These are phyloP conservation scores for Catocala sponsa DNA, from an alignment of 2,888 invertebrate genomes.

Conservation along the genomic window DNA sequence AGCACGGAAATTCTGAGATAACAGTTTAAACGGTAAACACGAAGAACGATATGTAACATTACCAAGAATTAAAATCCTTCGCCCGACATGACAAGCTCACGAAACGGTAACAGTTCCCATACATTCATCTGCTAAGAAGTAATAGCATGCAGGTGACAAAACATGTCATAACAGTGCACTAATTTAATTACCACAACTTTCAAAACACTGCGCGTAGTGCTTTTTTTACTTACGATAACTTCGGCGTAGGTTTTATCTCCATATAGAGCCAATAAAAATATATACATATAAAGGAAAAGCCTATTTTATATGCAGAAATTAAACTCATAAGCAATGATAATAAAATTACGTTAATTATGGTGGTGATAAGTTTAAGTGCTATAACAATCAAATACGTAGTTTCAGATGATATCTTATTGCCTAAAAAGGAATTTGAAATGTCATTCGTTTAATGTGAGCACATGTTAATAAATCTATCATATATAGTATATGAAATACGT, in stretches of 20 bases:
- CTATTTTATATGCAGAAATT: not conserved
- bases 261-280: not conserved
- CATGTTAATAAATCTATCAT: too few species aligned
- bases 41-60: conserved; percentile 31
- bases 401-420: not conserved
- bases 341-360: too few species aligned
- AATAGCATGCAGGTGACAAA: conserved; percentile 29
- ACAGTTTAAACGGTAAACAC: conserved; percentile 34
- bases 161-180: conserved; percentile 29
- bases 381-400: not conserved
- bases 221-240: not conserved
- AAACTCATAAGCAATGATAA: too few species aligned
- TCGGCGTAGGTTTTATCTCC: too few species aligned
- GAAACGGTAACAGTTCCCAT: conserved; percentile 15
- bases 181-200: conserved; percentile 44
- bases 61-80: conserved; percentile 31
- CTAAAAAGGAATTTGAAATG: too few species aligned
- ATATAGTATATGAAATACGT: not conserved
- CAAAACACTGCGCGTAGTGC: not conserved
- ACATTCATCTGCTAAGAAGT: conserved; percentile 8
- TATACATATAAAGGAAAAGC: not conserved
- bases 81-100: conserved; percentile 12
- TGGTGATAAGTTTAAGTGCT: not conserved
- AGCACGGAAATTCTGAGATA: conserved; percentile 22
- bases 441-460: too few species aligned